Percentiles rank a stretch among this genome's conserved stretches.
Conservation (phyloP, 30 jellyfish, hydroid and myxozoan genomes). For the Aurelia sp. region DNA sequence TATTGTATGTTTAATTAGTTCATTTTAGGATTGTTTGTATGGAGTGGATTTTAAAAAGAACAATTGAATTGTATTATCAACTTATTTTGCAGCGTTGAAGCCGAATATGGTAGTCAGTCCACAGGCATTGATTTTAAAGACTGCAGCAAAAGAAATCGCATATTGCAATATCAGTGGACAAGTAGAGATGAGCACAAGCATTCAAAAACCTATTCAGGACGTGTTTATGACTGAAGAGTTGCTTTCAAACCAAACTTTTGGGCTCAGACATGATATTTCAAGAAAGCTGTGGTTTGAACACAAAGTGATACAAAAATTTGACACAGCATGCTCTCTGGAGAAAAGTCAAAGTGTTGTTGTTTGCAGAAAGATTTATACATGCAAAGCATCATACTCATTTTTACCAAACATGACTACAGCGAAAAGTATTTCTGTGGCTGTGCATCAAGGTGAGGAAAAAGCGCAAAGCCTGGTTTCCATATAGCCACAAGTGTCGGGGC, state of each 20-base stretch:
- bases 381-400: conserved; percentile 42
- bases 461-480: too few species aligned
- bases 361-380: conserved; percentile 38
- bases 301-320: neutral
- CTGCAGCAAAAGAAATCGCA: neutral
- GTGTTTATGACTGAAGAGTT: neutral
- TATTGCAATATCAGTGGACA: conserved; percentile 61
- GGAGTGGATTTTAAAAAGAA: too few species aligned
- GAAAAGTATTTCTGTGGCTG: conserved; percentile 3
- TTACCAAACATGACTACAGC: neutral
- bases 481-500: too few species aligned
- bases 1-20: too few species aligned
- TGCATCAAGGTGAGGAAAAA: conserved; percentile 22
- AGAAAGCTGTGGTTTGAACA: conserved; percentile 2
- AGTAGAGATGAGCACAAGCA: conserved; percentile 40
- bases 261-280: conserved; percentile 30
- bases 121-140: neutral
- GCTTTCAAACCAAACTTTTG: conserved; percentile 29
- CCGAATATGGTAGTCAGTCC: conserved; percentile 24
- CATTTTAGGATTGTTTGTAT: too few species aligned
- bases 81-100: conserved; percentile 11
- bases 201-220: conserved; percentile 14
- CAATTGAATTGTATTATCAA: too few species aligned
- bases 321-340: conserved; percentile 13
- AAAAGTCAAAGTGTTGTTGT: conserved; percentile 8